Evolutionary conservation across 2,113 vertebrate genomes (phyloP), one percentile per base, ranked within the genome.

Genomic region (Petrocephalus zakoni): DNA sequence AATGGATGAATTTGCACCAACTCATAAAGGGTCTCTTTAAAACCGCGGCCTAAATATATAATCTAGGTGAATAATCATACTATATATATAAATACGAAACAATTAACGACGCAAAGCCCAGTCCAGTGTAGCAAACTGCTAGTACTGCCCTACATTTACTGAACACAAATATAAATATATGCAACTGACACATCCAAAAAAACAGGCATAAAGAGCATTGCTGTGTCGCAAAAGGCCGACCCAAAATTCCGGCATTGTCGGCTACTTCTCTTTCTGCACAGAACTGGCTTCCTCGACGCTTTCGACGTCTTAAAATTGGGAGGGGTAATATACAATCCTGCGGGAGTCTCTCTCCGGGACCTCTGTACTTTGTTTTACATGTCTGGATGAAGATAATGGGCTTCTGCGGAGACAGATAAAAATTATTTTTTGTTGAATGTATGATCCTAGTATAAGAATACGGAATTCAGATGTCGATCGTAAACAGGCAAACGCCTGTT

Each of bases 281-380:
- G 81, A 84, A n/a, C 46, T 22, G n/a, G 81, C 47, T 84, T 84
- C 81, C 81, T 84, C 4, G 42, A 51, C 42, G 46, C 47, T 47
- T 84, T 84, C 22, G 81, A 84, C 81, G 81, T 84, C 81, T 84
- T 84, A 25, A 51, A 51, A 84, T 51, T 22, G 81, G 81, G 47
- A 51, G 47, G 81, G 81, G 81, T 78, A 37, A 78, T 42, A 78
- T 19, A 78, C 72, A 78, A 19, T 17, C 34, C 29, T 42, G 72
- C 72, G 2, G 5, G 72, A 17, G 72, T 25, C 15, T 78, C 15
- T 19, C 29, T 42, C 29, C 2, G 34, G 72, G 72, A 78, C 72
- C 34, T 78, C 72, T 78, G 72, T 78, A 78, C 72, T 78, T 78
- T 78, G 72, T 78, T 78, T 78, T 78, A 78, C 72, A 42, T 42